phyloP scores from a whole-genome alignment of 2,113 vertebrate genomes.

The Myocastor coypus region DNA sequence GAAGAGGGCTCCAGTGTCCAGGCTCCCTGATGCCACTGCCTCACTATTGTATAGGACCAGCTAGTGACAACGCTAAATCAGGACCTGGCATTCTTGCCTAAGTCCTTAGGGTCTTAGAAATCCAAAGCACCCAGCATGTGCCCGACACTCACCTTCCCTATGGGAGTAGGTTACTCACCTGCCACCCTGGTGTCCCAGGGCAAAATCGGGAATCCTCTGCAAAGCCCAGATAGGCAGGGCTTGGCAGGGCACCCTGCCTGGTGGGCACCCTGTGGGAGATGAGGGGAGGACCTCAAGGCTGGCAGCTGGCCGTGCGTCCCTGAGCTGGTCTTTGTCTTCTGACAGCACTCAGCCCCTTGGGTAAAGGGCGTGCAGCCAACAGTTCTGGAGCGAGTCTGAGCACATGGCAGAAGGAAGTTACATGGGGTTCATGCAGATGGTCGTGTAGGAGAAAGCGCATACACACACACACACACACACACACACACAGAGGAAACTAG shows the following conservation, averaged over 20 bases:
- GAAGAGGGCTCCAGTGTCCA: background rate
- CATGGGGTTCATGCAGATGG: background rate
- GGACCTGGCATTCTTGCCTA: background rate
- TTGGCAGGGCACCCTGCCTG: background rate
- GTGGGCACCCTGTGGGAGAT: background rate
- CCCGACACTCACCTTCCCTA: background rate
- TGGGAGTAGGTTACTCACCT: background rate
- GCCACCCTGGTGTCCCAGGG: background rate
- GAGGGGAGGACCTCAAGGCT: background rate
- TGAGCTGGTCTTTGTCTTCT: slow-evolving; percentile 53
- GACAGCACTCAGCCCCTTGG: slow-evolving; percentile 2
- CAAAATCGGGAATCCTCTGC: background rate
- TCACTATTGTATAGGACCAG: background rate
- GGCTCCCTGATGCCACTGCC: background rate
- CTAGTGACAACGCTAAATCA: background rate
- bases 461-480: background rate
- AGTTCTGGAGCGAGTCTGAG: background rate
- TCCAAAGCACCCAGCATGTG: background rate
- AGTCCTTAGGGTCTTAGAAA: background rate
- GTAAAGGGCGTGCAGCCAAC: background rate
- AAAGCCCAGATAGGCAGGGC: background rate
- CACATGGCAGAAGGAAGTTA: slow-evolving; percentile 16
- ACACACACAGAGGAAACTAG: background rate
- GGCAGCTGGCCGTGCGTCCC: slow-evolving; percentile 48
- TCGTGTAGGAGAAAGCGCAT: too few relatives aligned